Percentiles rank a stretch among this genome's conserved stretches.
Evolutionary conservation across 2,888 invertebrate species (phyloP).

Genomic region (Coelinius sp.): DNA sequence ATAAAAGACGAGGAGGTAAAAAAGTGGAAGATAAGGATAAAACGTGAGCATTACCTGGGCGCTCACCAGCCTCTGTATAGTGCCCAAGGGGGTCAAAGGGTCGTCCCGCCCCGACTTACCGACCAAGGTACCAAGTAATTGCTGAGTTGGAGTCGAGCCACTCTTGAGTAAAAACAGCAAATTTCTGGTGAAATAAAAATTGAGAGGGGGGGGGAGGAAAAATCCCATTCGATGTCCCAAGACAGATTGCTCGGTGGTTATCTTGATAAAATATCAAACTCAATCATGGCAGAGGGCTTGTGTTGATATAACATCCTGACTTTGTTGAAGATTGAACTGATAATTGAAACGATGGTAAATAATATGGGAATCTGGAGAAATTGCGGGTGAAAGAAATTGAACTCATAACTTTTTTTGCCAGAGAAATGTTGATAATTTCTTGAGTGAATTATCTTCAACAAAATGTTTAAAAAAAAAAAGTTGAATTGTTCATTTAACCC

Average conservation of each 20-base stretch:
- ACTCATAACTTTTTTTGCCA: too few relatives aligned
- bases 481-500: not conserved
- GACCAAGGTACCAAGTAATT: conserved; percentile 63
- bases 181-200: conserved; percentile 30
- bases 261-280: conserved; percentile 15
- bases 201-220: not conserved
- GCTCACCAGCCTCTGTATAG: conserved; percentile 58
- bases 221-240: not conserved
- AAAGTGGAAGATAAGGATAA: conserved; percentile 14
- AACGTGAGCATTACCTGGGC: conserved; percentile 60
- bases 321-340: conserved; percentile 14
- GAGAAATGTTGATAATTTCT: not conserved
- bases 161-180: conserved; percentile 4
- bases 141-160: conserved; percentile 62
- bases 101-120: conserved; percentile 67
- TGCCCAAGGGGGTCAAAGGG: conserved; percentile 64
- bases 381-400: not conserved
- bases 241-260: conserved; percentile 3
- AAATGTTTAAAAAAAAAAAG: not conserved
- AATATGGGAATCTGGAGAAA: not conserved
- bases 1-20: conserved; percentile 22
- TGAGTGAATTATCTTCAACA: too few relatives aligned
- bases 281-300: conserved; percentile 4
- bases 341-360: conserved; percentile 19
- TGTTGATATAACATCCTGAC: conserved; percentile 16